Base-by-base conservation (phyloP, 1,140 invertebrate species). In the Scaptomyza graminum region DNA sequence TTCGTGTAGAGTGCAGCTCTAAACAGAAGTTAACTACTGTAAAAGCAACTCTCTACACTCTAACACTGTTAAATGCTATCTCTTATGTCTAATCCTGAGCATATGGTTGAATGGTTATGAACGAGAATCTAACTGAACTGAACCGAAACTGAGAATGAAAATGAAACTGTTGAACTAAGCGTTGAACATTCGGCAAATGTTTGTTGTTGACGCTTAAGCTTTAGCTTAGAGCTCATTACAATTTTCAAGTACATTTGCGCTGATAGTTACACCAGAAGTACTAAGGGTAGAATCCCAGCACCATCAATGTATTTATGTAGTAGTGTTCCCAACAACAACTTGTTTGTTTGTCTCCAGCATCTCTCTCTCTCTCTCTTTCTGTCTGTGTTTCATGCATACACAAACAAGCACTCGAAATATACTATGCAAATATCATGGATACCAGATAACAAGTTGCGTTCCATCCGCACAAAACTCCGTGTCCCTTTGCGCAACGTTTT, bases 221-320 rank as follows among this genome's bases (percentile, higher is more conserved):
- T 81, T 69, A 66, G 83, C 84, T 88, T 89, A 83, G 79, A 83
- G 83, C 83, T 88, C 83, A 88, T 88, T 88, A 88, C 83, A 88
- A 88, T 88, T 88, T 88, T 88, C 83, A 88, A 88, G 83, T 88
- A 89, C 84, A 88, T 88, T 88, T 88, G 84, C 84, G 84, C 79
- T 88, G 84, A 89, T 88, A 88, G 83, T 89, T 88, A 88, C 73
- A 87, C 83, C 65, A 34, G 9, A 54, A 34, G 31, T 34, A 34
- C 31, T 25, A 22, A 37, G 57, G 39, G 52, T 47, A 8, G 44
- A 16, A 3, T 22, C 28, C 9, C 2, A 5, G 6, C 44, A 5
- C 2, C 15, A 8, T 28, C 37, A 9, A 34, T 34, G 8, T 34
- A 34, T 28, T 5, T 28, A 7, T 28, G 28, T 28, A 7, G 5